Evolutionary conservation across 1,140 invertebrate genomes (phyloP).

Genomic region (Batillaria attramentaria): DNA sequence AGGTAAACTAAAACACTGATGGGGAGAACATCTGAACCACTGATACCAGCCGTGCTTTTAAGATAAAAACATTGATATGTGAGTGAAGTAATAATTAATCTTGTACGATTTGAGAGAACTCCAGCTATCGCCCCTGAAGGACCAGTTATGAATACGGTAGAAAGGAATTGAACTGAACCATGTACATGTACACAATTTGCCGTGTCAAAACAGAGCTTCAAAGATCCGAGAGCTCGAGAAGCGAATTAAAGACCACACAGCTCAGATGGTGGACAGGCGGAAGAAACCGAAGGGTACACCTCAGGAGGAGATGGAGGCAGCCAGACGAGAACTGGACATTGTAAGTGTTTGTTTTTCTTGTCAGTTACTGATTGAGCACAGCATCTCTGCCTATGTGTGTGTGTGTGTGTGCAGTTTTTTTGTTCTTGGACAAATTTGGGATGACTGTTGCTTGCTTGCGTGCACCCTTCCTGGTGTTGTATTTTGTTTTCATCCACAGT

Average conservation of each 20-base stretch:
- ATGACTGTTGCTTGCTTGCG: background rate
- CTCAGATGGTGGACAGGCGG: constrained; percentile 64
- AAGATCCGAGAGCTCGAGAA: constrained; percentile 64
- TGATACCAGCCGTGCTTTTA: no score
- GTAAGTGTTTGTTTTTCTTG: constrained; percentile 54
- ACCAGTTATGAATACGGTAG: no score
- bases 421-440: background rate
- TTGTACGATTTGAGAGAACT: no score
- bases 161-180: background rate
- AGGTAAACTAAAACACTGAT: no score
- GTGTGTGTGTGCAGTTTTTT: no score
- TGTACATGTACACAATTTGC: constrained; percentile 29
- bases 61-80: no score
- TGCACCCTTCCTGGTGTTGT: no score
- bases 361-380: no score
- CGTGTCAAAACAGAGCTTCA: constrained; percentile 56
- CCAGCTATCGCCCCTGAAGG: no score
- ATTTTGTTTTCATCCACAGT: background rate
- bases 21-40: no score
- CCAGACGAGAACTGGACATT: constrained; percentile 64
- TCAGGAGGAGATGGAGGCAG: constrained; percentile 68
- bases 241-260: constrained; percentile 64
- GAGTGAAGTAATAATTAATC: no score
- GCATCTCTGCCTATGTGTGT: no score
- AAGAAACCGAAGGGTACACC: constrained; percentile 65